phyloP scores from a whole-genome alignment of 64 coral and sea anemone genomes.

The Catalaphyllia jardinei region DNA sequence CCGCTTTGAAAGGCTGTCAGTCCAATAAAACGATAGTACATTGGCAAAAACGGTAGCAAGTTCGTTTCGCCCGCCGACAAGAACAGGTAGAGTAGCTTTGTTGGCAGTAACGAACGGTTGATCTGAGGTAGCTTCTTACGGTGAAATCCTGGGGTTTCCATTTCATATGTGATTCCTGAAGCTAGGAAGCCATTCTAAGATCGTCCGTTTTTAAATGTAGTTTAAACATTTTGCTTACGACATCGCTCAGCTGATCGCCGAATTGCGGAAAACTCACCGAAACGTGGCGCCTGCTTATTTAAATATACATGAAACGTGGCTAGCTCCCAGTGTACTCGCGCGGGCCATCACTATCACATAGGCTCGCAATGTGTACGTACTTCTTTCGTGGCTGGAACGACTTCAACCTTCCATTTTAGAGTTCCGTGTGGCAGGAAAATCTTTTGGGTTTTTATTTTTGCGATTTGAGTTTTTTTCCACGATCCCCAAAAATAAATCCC shows the following conservation, averaged over 20 bases:
- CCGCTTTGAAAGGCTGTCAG: constrained; percentile 91
- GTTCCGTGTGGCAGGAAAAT: not conserved
- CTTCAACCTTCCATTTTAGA: not conserved
- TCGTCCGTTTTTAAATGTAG: not conserved
- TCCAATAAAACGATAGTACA: constrained; percentile 95
- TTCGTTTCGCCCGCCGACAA: constrained; percentile 64
- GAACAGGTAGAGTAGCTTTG: constrained; percentile 86
- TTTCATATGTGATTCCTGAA: not conserved
- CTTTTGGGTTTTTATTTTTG: too few species aligned
- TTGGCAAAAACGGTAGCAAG: constrained; percentile 81
- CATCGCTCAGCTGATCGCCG: not conserved
- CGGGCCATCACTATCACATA: not conserved
- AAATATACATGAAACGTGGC: constrained; percentile 34
- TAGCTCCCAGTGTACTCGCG: not conserved
- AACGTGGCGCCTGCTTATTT: constrained; percentile 21
- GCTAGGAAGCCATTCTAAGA: not conserved
- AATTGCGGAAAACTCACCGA: not conserved
- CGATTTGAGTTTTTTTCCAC: too few species aligned
- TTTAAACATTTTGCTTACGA: not conserved
- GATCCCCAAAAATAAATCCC: too few species aligned
- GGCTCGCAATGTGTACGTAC: not conserved
- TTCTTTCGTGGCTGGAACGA: not conserved
- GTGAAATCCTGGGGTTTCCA: constrained; percentile 50
- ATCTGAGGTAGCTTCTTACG: constrained; percentile 27
- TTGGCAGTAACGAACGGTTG: constrained; percentile 68